phyloP scores from a whole-genome alignment of 2,113 vertebrate species.

The Silurus asotus region DNA sequence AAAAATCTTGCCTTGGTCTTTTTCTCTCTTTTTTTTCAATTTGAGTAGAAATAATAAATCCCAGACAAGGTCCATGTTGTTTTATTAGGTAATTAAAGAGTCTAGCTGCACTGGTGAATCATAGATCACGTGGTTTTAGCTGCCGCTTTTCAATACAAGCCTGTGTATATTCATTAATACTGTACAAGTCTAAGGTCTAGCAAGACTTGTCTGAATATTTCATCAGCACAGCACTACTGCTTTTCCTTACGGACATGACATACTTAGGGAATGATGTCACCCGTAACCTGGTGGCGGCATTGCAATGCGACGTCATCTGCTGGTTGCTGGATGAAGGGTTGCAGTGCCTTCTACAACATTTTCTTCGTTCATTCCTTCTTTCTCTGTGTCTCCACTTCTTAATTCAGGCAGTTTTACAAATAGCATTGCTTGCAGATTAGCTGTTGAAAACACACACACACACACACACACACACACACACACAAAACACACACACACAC shows the following conservation, averaged over 20 bases:
- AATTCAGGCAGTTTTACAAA: conserved; percentile 10
- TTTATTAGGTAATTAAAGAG: conserved; percentile 24
- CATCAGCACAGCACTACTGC: conserved; percentile 8
- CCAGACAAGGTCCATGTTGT: not conserved
- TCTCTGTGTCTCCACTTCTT: not conserved
- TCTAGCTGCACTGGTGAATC: not conserved
- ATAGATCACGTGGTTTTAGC: not conserved
- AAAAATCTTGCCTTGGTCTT: conserved; percentile 1
- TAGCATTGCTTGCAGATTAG: not conserved
- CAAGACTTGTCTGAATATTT: conserved; percentile 45
- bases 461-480: too few relatives aligned
- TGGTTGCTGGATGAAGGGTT: conserved; percentile 1
- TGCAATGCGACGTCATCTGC: conserved; percentile 42
- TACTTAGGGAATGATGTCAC: conserved; percentile 47
- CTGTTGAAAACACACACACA: not conserved
- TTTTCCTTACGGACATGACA: conserved; percentile 39
- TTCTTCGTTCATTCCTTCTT: not conserved
- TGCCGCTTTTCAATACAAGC: not conserved
- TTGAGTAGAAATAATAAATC: conserved; percentile 17
- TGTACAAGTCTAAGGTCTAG: not conserved
- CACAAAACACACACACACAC: too few relatives aligned
- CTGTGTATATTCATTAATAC: not conserved
- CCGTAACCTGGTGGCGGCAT: conserved; percentile 14
- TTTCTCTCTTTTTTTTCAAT: not conserved
- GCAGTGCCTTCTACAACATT: not conserved